These are phyloP conservation scores for Linhomoeus sp. DNA, from an alignment of 2,888 invertebrate species.

Conservation along the genomic window DNA sequence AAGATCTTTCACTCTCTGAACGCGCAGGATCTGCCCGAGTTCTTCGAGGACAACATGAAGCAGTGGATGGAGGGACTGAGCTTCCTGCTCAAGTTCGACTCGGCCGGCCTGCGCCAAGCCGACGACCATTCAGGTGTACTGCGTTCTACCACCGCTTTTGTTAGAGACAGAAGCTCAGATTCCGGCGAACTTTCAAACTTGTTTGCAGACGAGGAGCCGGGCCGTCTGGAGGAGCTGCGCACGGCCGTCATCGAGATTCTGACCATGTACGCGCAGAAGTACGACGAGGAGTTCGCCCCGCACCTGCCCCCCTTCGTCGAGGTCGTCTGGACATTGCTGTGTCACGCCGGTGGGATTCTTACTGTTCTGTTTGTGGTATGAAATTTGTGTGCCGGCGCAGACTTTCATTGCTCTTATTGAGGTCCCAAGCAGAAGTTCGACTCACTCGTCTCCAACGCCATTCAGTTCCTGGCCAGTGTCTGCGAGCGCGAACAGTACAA, in stretches of 20 bases:
- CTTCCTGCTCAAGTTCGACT: slow-evolving; percentile 43
- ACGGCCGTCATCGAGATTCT: background rate
- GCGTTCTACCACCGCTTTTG: background rate
- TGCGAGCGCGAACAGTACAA: slow-evolving; percentile 74
- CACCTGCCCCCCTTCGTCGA: slow-evolving; percentile 80
- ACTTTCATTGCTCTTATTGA: too few relatives aligned
- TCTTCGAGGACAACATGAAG: slow-evolving; percentile 85
- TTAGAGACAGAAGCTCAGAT: too few relatives aligned
- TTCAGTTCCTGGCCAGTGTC: slow-evolving; percentile 80
- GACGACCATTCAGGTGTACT: too few relatives aligned
- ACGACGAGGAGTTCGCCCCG: slow-evolving; percentile 83
- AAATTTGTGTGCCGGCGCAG: too few relatives aligned
- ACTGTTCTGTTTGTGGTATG: too few relatives aligned
- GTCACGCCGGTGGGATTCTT: slow-evolving; percentile 26
- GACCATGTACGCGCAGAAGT: slow-evolving; percentile 65
- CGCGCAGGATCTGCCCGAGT: slow-evolving; percentile 86
- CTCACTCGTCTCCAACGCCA: slow-evolving; percentile 63
- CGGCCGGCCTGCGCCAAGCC: slow-evolving; percentile 6
- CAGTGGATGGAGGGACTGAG: slow-evolving; percentile 84
- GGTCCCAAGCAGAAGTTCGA: slow-evolving; percentile 15
- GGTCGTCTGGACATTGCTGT: slow-evolving; percentile 72
- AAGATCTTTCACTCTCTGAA: background rate
- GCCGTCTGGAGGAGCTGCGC: slow-evolving; percentile 14
- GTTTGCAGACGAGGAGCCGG: slow-evolving; percentile 14
- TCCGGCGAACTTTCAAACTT: too few relatives aligned